phyloP scores from a whole-genome alignment of 2,888 invertebrate genomes.

The Orchestes rusci region DNA sequence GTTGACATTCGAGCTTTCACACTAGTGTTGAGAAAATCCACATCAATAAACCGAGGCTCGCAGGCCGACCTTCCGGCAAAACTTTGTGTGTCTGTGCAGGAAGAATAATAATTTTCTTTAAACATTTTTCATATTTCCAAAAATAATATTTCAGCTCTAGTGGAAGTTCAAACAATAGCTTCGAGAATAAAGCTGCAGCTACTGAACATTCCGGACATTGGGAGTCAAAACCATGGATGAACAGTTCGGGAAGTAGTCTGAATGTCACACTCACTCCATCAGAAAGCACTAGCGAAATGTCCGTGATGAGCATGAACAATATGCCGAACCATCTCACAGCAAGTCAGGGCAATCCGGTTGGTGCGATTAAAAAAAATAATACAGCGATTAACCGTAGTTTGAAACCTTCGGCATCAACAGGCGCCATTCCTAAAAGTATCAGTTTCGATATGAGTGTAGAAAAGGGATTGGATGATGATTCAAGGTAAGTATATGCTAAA shows the following conservation, averaged over 20 bases:
- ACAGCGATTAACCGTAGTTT: constrained; percentile 12
- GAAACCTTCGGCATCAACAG: constrained; percentile 53
- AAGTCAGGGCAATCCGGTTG: constrained; percentile 9
- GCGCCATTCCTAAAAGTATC: constrained; percentile 86
- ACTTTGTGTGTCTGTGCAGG: too few species aligned
- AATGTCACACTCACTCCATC: constrained; percentile 40
- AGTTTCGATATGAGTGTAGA: constrained; percentile 84
- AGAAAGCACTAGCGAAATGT: constrained; percentile 39
- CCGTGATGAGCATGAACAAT: constrained; percentile 35
- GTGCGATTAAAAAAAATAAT: constrained; percentile 13
- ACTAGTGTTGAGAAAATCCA: too few species aligned
- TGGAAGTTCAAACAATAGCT: constrained; percentile 44
- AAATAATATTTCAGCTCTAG: constrained; percentile 43
- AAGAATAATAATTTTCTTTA: too few species aligned
- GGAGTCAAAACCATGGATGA: constrained; percentile 40
- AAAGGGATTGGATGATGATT: constrained; percentile 54
- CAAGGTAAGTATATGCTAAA: too few species aligned
- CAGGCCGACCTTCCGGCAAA: too few species aligned
- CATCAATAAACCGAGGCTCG: too few species aligned
- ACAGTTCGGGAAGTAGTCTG: constrained; percentile 39
- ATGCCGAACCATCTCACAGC: constrained; percentile 11
- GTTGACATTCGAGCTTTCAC: too few species aligned
- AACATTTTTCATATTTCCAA: too few species aligned
- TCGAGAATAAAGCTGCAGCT: constrained; percentile 37
- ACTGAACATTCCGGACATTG: constrained; percentile 34